Base-by-base conservation (phyloP, 1,140 invertebrate genomes). In the Cylas formicarius region DNA sequence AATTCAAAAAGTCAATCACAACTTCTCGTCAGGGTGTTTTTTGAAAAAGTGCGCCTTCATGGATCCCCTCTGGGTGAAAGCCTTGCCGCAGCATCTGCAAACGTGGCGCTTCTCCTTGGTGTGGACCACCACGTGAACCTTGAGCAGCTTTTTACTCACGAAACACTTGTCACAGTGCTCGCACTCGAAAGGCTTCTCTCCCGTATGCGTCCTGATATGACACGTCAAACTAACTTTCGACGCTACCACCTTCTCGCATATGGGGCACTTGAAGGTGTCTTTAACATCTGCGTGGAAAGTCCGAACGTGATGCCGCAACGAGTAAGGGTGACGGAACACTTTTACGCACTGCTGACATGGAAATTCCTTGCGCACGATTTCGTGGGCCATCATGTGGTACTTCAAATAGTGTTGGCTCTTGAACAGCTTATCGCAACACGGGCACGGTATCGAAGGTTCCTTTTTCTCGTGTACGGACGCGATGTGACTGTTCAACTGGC, bases 181-280 rank as follows among this genome's bases (percentile, higher is more conserved):
- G 63, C 82, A 85, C 33, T 77, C 70, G 60, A 77, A 83, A 3
- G 80, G 81, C 56, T 81, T 82, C 53, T 82, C 79, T 1, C 81
- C 80, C 0, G 80, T 81, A 50, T 84, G 80, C 29, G 69, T 71
- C 11, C 78, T 63, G 75, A 82, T 78, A 53, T 84, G 82, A 18
- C 37, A 21, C 23, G 41, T 49, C 10, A 57, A 38, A 21, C 47
- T 41, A 5, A 22, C 26, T 2, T 21, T 22, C 7, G 49, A 42
- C 6, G 35, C 37, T 14, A 54, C 28, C 38, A 31, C 36, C 35
- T 57, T 55, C 8, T 39, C 53, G 29, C 59, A 61, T 6, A 54
- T 28, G 16, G 50, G 28, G 42, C 59, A 61, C 3, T 36, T 37
- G 33, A 47, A 47, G 1, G 34, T 32, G 14, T 43, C 44, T 9